These are phyloP conservation scores for Dendrolimus kikuchii DNA, from an alignment of 1,140 invertebrate genomes.

Conservation along the genomic window DNA sequence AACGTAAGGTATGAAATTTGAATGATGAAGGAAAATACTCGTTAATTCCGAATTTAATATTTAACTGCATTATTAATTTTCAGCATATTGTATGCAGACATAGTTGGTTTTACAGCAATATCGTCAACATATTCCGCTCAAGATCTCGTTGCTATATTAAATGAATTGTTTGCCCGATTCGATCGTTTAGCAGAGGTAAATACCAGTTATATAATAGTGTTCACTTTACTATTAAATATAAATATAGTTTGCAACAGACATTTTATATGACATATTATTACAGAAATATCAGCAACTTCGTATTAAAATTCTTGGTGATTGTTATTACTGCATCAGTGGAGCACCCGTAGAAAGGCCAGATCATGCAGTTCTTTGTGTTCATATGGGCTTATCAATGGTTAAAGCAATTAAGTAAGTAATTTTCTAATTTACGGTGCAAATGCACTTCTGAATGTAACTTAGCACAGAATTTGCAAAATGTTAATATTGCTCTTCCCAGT, in stretches of 20 bases:
- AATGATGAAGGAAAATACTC: not conserved
- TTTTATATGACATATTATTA: slow-evolving; percentile 28
- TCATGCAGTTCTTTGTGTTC: slow-evolving; percentile 94
- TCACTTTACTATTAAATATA: not conserved
- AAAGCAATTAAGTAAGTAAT: slow-evolving; percentile 92
- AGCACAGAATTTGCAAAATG: too few species aligned
- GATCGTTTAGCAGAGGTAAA: slow-evolving; percentile 91
- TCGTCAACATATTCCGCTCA: slow-evolving; percentile 95
- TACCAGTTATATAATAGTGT: not conserved
- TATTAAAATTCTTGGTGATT: slow-evolving; percentile 96
- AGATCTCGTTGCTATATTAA: slow-evolving; percentile 94
- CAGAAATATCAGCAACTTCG: slow-evolving; percentile 94
- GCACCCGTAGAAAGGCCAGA: slow-evolving; percentile 90
- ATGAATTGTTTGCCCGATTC: slow-evolving; percentile 94
- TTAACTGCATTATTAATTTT: slow-evolving; percentile 26
- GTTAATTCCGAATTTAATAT: slow-evolving; percentile 1
- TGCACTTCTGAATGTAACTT: too few species aligned
- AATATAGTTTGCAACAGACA: not conserved
- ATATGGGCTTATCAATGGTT: slow-evolving; percentile 97
- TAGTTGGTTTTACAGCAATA: slow-evolving; percentile 95
- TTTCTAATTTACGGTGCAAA: not conserved
- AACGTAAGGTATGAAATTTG: slow-evolving; percentile 86
- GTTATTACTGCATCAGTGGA: slow-evolving; percentile 96
- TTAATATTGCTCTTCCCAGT: too few species aligned
- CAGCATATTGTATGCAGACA: slow-evolving; percentile 92